Conservation (phyloP, 1,140 invertebrate genomes). For the Eubasilissa regina region DNA sequence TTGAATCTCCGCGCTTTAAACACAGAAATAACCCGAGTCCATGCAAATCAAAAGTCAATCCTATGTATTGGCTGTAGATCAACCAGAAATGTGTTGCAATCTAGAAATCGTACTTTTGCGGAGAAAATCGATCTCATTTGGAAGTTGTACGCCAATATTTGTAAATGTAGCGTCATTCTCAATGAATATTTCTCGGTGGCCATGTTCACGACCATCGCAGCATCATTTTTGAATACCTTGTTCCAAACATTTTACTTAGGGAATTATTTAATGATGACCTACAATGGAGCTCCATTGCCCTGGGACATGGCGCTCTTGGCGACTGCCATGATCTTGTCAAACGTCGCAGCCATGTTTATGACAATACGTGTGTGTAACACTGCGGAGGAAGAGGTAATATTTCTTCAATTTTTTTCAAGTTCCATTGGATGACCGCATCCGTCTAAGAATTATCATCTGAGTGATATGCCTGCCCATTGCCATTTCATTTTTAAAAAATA, state of each 20-base stretch:
- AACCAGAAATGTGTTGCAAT: background rate
- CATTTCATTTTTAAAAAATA: too few relatives aligned
- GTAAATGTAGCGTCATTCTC: background rate
- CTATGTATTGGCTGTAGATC: background rate
- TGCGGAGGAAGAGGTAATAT: background rate
- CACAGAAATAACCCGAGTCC: background rate
- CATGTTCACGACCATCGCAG: background rate
- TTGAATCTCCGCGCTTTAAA: background rate
- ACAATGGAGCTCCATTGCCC: background rate
- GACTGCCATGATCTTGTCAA: background rate
- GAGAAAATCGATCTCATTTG: background rate
- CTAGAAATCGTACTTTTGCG: background rate
- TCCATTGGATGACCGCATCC: too few relatives aligned
- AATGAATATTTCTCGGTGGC: background rate
- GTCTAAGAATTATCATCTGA: too few relatives aligned
- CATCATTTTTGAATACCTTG: background rate
- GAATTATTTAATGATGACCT: background rate
- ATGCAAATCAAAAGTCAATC: background rate
- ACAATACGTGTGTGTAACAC: constrained; percentile 3
- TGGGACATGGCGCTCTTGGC: background rate
- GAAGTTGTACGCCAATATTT: background rate
- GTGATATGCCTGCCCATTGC: too few relatives aligned
- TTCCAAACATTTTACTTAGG: background rate
- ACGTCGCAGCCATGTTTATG: background rate
- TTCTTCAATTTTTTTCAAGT: too few relatives aligned